Evolutionary conservation across 2,888 invertebrate species (phyloP).

Genomic region (Coenonympha arcania): DNA sequence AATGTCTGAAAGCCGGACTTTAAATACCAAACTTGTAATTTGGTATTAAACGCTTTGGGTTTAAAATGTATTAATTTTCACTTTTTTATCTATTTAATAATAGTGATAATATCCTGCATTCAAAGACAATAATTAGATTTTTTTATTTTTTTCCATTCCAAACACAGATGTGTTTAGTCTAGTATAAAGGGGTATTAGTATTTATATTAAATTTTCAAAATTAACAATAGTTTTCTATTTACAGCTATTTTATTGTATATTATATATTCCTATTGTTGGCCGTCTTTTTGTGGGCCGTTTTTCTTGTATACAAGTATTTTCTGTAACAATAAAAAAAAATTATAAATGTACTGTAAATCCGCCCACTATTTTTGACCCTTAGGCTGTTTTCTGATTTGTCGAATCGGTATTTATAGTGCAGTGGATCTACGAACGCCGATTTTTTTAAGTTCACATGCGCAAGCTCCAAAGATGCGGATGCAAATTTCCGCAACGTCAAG

Average conservation of each 20-base stretch:
- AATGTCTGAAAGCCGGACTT: too few relatives aligned
- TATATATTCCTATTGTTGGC: conserved; percentile 13
- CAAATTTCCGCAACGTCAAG: too few relatives aligned
- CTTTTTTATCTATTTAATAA: background rate
- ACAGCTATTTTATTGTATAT: conserved; percentile 10
- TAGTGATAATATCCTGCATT: background rate
- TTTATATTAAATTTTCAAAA: conserved; percentile 13
- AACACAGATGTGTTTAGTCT: conserved; percentile 9
- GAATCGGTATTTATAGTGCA: background rate
- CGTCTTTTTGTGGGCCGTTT: background rate
- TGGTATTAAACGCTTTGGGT: too few relatives aligned
- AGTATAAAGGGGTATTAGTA: conserved; percentile 2
- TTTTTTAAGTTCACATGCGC: too few relatives aligned
- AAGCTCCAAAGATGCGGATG: too few relatives aligned
- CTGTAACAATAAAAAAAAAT: conserved; percentile 9
- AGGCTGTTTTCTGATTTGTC: background rate
- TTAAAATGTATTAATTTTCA: background rate
- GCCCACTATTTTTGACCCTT: conserved; percentile 41
- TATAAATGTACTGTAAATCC: conserved; percentile 35
- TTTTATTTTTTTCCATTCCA: background rate
- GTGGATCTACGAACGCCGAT: background rate
- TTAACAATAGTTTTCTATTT: conserved; percentile 18
- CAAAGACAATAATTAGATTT: background rate
- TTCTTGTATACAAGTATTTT: conserved; percentile 5
- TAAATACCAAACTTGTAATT: too few relatives aligned